phyloP scores from a whole-genome alignment of 1,140 invertebrate species.

The Drosophila carrolli region DNA sequence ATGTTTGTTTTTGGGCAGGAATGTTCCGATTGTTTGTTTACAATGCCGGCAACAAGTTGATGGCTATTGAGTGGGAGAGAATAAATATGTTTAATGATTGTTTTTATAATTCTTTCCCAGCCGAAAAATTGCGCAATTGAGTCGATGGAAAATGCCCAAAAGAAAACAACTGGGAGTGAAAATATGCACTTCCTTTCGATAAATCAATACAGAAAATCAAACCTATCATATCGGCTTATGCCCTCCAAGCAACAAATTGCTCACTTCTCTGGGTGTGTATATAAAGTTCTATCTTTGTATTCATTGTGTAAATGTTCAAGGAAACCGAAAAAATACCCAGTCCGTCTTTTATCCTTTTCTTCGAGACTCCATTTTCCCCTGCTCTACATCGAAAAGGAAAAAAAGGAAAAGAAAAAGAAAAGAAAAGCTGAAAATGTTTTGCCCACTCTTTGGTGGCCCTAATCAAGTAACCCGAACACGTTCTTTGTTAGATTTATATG shows the following conservation, averaged over 20 bases:
- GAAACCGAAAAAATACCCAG: slow-evolving; percentile 54
- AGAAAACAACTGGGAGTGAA: slow-evolving; percentile 14
- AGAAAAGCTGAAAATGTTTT: slow-evolving; percentile 28
- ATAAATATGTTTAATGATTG: slow-evolving; percentile 74
- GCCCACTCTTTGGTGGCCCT: slow-evolving; percentile 63
- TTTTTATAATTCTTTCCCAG: slow-evolving; percentile 64
- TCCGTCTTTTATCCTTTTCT: slow-evolving; percentile 39
- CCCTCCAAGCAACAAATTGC: slow-evolving; percentile 62
- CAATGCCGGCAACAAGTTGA: slow-evolving; percentile 73
- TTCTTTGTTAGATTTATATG: slow-evolving; percentile 82
- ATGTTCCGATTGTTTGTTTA: slow-evolving; percentile 65
- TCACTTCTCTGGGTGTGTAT: slow-evolving; percentile 58
- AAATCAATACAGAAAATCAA: slow-evolving; percentile 70
- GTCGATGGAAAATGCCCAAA: slow-evolving; percentile 50
- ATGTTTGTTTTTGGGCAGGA: slow-evolving; percentile 27
- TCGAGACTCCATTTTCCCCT: slow-evolving; percentile 3
- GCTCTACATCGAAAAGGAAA: slow-evolving; percentile 4
- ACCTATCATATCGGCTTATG: slow-evolving; percentile 27
- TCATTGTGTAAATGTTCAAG: slow-evolving; percentile 69
- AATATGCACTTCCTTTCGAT: slow-evolving; percentile 63
- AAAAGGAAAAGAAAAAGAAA: background rate
- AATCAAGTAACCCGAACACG: slow-evolving; percentile 82
- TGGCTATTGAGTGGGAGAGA: slow-evolving; percentile 50
- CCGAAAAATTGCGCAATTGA: slow-evolving; percentile 69
- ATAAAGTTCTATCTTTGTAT: slow-evolving; percentile 39